These are phyloP conservation scores for Promerops cafer DNA, from an alignment of 2,113 vertebrate genomes.

Conservation along the genomic window DNA sequence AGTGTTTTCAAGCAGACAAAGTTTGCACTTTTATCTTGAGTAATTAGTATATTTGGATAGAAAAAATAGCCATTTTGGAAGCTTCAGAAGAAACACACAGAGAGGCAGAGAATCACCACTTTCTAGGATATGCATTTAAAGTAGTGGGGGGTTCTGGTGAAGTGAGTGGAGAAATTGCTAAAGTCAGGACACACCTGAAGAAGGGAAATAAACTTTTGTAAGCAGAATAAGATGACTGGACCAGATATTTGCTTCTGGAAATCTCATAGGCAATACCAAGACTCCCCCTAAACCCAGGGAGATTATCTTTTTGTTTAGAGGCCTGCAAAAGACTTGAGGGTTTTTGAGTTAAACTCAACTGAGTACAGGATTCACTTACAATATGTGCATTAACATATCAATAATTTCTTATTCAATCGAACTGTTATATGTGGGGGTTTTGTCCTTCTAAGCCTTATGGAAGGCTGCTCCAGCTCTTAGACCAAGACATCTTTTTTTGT, in stretches of 20 bases:
- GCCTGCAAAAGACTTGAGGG: neutral
- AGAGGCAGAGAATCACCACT: neutral
- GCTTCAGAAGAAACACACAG: neutral
- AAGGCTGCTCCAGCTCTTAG: neutral
- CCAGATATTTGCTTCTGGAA: neutral
- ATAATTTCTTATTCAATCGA: neutral
- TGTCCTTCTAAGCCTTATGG: neutral
- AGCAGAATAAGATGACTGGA: neutral
- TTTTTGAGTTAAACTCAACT: neutral
- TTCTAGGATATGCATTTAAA: neutral
- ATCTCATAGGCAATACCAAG: neutral
- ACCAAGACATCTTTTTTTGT: neutral
- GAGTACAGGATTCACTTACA: neutral
- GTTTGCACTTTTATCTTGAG: neutral
- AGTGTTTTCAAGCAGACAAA: neutral
- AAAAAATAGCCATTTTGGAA: neutral
- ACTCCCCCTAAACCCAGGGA: neutral
- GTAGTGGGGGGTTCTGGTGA: neutral
- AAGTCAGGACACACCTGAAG: neutral
- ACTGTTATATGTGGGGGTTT: fast-evolving
- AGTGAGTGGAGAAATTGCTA: neutral
- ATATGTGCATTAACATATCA: neutral
- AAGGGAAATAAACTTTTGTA: neutral
- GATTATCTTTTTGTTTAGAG: neutral
- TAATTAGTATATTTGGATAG: neutral